phyloP scores from a whole-genome alignment of 2,888 invertebrate species.

The Morpho helenor region DNA sequence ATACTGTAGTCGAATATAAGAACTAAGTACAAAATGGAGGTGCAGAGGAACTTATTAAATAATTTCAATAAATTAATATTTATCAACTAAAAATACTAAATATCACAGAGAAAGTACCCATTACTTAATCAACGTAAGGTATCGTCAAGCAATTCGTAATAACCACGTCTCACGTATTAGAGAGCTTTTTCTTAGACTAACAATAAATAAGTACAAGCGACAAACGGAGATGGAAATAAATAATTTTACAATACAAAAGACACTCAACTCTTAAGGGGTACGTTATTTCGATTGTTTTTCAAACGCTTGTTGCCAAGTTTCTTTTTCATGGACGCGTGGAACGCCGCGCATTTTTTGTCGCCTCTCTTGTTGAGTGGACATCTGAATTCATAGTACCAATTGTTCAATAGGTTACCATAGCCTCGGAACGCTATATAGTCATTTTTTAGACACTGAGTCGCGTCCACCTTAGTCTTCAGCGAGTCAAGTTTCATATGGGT shows the following conservation, averaged over 20 bases:
- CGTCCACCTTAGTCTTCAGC: slow-evolving; percentile 61
- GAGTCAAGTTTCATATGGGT: slow-evolving; percentile 56
- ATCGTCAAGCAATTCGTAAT: slow-evolving; percentile 63
- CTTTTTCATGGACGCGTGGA: slow-evolving; percentile 48
- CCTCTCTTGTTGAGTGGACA: slow-evolving; percentile 51
- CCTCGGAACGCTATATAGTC: slow-evolving; percentile 81
- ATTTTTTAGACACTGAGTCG: slow-evolving; percentile 76
- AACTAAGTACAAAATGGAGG: slow-evolving; percentile 20
- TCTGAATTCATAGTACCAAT: slow-evolving; percentile 76
- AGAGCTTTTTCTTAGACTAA: slow-evolving; percentile 36
- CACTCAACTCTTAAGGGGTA: slow-evolving; percentile 27
- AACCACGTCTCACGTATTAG: slow-evolving; percentile 43
- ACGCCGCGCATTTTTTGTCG: slow-evolving; percentile 44
- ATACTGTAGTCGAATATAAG: slow-evolving; percentile 9
- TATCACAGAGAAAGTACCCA: slow-evolving; percentile 79
- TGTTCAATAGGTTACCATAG: slow-evolving; percentile 78
- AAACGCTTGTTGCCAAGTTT: slow-evolving; percentile 42
- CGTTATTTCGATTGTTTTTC: slow-evolving; percentile 28
- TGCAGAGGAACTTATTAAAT: slow-evolving; percentile 57
- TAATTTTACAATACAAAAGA: slow-evolving; percentile 12
- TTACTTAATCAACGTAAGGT: slow-evolving; percentile 72
- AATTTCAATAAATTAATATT: slow-evolving; percentile 73
- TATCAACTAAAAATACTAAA: slow-evolving; percentile 73
- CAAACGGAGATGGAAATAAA: slow-evolving; percentile 29
- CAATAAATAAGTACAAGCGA: slow-evolving; percentile 39